These are phyloP conservation scores for Eupithecia inturbata DNA, from an alignment of 2,888 invertebrate species.

Conservation along the genomic window DNA sequence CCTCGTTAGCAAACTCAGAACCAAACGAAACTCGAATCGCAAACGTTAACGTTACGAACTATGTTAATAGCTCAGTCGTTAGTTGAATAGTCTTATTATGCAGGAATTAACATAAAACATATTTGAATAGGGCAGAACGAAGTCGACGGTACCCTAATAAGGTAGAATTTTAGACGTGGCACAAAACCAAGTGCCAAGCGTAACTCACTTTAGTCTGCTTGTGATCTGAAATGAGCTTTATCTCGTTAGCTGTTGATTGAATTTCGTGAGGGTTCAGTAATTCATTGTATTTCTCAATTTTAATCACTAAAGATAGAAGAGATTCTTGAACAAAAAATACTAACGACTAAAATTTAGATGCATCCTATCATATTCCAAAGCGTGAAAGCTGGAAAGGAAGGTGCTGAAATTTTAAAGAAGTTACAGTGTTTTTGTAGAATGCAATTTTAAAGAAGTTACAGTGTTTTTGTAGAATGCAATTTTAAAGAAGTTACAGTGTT, in stretches of 20 bases:
- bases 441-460: too few species aligned
- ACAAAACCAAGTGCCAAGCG: conserved; percentile 12
- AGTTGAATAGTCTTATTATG: conserved; percentile 42
- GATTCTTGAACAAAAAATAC: background rate
- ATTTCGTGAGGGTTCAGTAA: background rate
- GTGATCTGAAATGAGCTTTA: conserved; percentile 7
- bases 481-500: too few species aligned
- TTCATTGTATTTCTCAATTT: conserved; percentile 2
- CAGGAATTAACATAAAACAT: conserved; percentile 45
- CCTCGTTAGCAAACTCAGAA: conserved; percentile 19
- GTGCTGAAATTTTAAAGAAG: background rate
- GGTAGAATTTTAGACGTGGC: conserved; percentile 19
- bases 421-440: too few species aligned
- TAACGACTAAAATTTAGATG: background rate
- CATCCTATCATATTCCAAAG: background rate
- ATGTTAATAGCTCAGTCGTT: conserved; percentile 42
- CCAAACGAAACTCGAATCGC: conserved; percentile 22
- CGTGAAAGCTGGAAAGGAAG: background rate
- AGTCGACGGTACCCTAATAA: conserved; percentile 26
- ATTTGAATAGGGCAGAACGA: conserved; percentile 39
- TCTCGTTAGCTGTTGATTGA: conserved; percentile 1
- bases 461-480: too few species aligned
- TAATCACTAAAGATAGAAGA: background rate
- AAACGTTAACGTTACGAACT: conserved; percentile 35
- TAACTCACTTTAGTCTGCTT: conserved; percentile 9